Percentiles rank a stretch among this genome's conserved stretches.
Conservation (phyloP, 2,797 vertebrate species). For the Hypotaenidia philippensis region DNA sequence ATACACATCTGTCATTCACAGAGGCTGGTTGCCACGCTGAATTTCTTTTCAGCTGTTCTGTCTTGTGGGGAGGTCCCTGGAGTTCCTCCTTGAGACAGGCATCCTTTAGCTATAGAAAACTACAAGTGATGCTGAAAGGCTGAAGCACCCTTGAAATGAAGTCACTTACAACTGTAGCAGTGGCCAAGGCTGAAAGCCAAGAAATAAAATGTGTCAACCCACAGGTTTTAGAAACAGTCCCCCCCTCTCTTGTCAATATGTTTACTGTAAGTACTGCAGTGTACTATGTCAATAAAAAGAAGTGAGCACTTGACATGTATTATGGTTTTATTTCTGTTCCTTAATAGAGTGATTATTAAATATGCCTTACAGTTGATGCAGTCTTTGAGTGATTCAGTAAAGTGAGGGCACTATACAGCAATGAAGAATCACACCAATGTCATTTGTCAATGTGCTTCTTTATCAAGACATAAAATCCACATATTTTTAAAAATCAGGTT, state of each 20-base stretch:
- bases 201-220: not conserved
- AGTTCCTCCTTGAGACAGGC: not conserved
- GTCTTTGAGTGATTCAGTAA: not conserved
- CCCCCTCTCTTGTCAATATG: not conserved
- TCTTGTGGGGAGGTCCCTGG: not conserved
- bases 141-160: not conserved
- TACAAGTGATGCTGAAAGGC: not conserved
- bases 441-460: not conserved
- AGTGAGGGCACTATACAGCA: not conserved
- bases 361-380: not conserved
- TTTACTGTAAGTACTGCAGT: not conserved
- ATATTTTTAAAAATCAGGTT: accelerated
- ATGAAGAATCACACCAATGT: not conserved
- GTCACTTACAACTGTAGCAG: not conserved
- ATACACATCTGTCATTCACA: not conserved
- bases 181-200: not conserved
- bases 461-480: not conserved
- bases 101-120: not conserved
- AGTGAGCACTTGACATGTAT: not conserved
- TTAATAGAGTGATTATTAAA: not conserved
- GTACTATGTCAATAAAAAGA: not conserved
- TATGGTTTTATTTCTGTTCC: not conserved
- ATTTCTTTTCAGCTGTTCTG: not conserved
- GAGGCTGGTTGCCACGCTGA: not conserved
- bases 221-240: not conserved